A percentile compares a stretch with the other conserved stretches of the same genome.
phyloP scores from a whole-genome alignment of 2,888 invertebrate genomes.

The Yponomeuta cagnagella region DNA sequence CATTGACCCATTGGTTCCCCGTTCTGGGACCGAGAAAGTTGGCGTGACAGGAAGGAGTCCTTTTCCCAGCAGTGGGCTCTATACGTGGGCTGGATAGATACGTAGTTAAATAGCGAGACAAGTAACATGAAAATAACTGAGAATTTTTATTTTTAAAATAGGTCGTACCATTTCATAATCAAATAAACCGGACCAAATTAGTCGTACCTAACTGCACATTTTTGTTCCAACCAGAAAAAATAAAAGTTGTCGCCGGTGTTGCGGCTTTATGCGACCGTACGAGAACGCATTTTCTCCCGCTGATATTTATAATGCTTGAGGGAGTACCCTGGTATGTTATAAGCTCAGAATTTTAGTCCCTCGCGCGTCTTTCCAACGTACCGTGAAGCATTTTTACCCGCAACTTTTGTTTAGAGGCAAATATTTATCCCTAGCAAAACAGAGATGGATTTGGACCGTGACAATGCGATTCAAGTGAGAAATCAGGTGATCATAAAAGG shows the following conservation, averaged over 20 bases:
- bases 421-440: conserved; percentile 10
- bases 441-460: conserved; percentile 2
- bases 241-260: not conserved
- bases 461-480: not conserved
- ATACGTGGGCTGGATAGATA: too few relatives aligned
- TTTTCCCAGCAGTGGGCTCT: too few relatives aligned
- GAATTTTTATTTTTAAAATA: too few relatives aligned
- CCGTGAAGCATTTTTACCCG: conserved; percentile 28
- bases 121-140: too few relatives aligned
- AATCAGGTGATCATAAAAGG: not conserved
- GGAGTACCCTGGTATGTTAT: conserved; percentile 44
- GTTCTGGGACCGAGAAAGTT: too few relatives aligned
- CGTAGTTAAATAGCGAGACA: too few relatives aligned
- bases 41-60: too few relatives aligned
- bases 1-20: too few relatives aligned
- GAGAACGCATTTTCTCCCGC: not conserved
- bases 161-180: not conserved
- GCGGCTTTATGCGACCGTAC: not conserved
- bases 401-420: conserved; percentile 33
- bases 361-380: conserved; percentile 40
- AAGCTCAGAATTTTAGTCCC: conserved; percentile 51
- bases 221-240: not conserved
- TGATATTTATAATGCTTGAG: conserved; percentile 54
- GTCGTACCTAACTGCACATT: not conserved
- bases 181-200: not conserved